Evolutionary conservation across 2,888 invertebrate species (phyloP), one percentile per base, ranked within the genome.

Genomic region (Apamea epomidion): DNA sequence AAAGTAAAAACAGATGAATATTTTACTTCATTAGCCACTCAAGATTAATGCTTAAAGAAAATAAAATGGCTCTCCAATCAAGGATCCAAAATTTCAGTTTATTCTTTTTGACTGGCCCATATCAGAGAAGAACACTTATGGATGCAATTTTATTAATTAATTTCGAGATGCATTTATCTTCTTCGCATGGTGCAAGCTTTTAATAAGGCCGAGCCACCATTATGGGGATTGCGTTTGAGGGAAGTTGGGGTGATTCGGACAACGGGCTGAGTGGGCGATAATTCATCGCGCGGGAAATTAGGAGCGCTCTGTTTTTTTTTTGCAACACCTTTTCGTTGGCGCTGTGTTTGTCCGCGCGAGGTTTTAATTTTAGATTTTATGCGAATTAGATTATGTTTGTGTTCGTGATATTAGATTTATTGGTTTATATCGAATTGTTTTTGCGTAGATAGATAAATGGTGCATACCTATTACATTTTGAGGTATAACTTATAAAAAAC

Each of bases 71-170:
- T 76, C 82, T 82, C 91, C 93, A 94, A 94, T 94, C 94, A 93
- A 92, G 91, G 84, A 90, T 85, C 84, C 86, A 89, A 76, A 91
- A 89, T 82, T 81, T 88, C 74, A 78, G 88, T 91, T 88, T 89
- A 87, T 87, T 91, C 89, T 90, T 91, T 92, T 92, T 90, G 81
- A 91, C 88, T 90, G 86, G 80, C 69, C 86, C 84, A 83, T 90
- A 89, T 90, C 89, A 85, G 81, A 74, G 83, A 77, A 87, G 87
- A 89, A 92, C 93, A 93, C 92, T 94, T 93, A 93, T 91, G 91
- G 92, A 94, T 94, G 94, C 95, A 94, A 95, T 96, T 95, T 96
- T 94, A 94, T 95, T 96, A 96, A 96, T 96, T 96, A 96, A 95
- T 95, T 95, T 95, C 91, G 92, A 94, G 94, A 92, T 94, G 94